These are phyloP conservation scores for Lacerta bilineata DNA, from an alignment of 2,797 vertebrate genomes.

Conservation along the genomic window DNA sequence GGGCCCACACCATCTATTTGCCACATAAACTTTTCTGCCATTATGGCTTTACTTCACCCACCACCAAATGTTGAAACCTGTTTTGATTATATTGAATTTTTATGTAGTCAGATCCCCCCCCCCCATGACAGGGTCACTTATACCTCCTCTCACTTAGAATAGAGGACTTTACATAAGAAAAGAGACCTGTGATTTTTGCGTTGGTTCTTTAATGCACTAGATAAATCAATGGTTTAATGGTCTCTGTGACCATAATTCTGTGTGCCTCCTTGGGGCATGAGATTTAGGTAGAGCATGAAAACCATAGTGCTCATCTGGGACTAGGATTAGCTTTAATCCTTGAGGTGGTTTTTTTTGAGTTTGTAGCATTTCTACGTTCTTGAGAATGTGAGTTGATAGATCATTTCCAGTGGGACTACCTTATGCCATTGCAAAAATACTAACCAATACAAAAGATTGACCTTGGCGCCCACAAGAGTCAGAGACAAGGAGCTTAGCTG, in stretches of 20 bases:
- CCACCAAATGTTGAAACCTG: too few species aligned
- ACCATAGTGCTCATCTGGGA: conserved; percentile 80
- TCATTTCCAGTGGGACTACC: conserved; percentile 71
- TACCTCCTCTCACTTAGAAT: conserved; percentile 46
- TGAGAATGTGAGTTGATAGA: conserved; percentile 68
- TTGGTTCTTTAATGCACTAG: conserved; percentile 76
- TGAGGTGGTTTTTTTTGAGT: conserved; percentile 80
- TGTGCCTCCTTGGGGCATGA: conserved; percentile 56
- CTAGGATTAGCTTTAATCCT: conserved; percentile 85
- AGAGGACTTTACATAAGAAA: conserved; percentile 58
- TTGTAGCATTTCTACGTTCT: conserved; percentile 69
- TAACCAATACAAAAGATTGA: conserved; percentile 79
- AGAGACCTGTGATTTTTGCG: conserved; percentile 61
- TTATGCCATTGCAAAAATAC: conserved; percentile 71
- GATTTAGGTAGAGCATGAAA: conserved; percentile 76
- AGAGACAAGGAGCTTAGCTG: conserved; percentile 85
- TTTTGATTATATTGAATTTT: background rate
- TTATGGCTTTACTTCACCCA: too few species aligned
- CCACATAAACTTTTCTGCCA: too few species aligned
- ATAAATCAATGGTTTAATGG: conserved; percentile 73
- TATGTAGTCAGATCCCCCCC: background rate
- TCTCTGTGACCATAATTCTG: conserved; percentile 69
- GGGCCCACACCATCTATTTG: too few species aligned
- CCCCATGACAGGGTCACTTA: background rate
- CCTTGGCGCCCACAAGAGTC: conserved; percentile 82